A percentile compares a stretch with the other conserved stretches of the same genome.
Conservation (phyloP, 2,888 invertebrate genomes). For the Odontothrips loti region DNA sequence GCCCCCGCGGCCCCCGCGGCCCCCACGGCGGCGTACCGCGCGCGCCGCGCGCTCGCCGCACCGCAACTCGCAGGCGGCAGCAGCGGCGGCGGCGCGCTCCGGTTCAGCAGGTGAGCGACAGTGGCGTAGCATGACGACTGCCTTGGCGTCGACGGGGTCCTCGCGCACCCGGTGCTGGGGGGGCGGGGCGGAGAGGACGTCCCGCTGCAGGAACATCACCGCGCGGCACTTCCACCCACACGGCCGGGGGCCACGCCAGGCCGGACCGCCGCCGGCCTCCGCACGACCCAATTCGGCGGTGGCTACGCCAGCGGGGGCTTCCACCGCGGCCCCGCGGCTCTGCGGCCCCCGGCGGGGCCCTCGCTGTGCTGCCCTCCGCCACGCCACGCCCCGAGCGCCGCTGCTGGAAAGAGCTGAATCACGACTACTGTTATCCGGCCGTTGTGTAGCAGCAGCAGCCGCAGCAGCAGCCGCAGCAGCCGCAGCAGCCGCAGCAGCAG, state of each 20-base stretch:
- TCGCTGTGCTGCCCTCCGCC: not conserved
- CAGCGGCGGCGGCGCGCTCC: not conserved
- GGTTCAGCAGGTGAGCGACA: conserved; percentile 24
- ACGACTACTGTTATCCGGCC: conserved; percentile 22
- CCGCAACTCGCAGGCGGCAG: not conserved
- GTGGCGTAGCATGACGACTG: not conserved
- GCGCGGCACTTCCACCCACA: too few relatives aligned
- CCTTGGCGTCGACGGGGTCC: too few relatives aligned
- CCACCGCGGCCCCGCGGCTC: not conserved
- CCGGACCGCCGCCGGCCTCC: not conserved
- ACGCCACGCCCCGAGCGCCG: not conserved
- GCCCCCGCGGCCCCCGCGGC: not conserved
- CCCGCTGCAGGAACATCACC: too few relatives aligned
- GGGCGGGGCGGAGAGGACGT: too few relatives aligned
- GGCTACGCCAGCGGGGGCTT: not conserved
- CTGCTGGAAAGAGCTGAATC: conserved; percentile 17
- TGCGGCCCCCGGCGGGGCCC: not conserved
- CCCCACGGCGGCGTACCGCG: not conserved
- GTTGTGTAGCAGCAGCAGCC: too few relatives aligned
- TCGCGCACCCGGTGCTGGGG: too few relatives aligned
- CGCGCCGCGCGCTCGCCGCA: not conserved
- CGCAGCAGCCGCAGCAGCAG: too few relatives aligned
- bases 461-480: too few relatives aligned
- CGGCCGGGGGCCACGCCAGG: too few relatives aligned
- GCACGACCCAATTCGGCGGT: not conserved